Conservation (phyloP, 2,113 vertebrate species). For the Glaucidium brasilianum region DNA sequence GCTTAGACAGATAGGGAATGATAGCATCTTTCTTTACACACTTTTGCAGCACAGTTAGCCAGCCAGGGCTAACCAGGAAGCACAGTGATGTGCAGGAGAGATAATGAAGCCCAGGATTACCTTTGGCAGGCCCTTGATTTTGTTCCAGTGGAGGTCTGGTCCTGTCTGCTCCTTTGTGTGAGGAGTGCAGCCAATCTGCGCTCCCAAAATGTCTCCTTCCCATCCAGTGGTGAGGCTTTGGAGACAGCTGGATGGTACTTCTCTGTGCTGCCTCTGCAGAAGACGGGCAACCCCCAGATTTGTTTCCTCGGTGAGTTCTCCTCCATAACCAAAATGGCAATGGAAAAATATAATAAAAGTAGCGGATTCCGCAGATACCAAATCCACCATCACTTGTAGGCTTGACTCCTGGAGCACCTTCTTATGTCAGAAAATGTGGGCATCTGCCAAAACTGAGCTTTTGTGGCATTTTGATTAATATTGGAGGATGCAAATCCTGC, state of each 20-base stretch:
- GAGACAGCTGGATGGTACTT: rapidly evolving
- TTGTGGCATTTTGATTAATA: background rate
- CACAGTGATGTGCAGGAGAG: slow-evolving; percentile 6
- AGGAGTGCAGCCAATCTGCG: background rate
- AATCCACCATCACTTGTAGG: background rate
- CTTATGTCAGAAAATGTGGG: background rate
- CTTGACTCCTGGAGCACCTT: background rate
- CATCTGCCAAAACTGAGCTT: background rate
- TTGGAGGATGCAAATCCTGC: background rate
- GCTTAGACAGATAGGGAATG: slow-evolving; percentile 43
- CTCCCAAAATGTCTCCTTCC: background rate
- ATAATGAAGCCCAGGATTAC: background rate
- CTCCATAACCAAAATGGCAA: background rate
- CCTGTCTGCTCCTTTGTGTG: background rate
- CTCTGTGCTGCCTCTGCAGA: background rate
- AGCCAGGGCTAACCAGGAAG: background rate
- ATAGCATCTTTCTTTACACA: slow-evolving; percentile 58
- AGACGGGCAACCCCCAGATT: background rate
- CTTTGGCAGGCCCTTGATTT: background rate
- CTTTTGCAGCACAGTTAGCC: background rate
- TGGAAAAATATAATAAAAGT: background rate
- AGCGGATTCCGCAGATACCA: background rate
- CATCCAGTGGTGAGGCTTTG: rapidly evolving
- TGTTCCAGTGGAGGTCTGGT: background rate
- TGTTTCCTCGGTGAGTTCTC: background rate